Percentiles rank a stretch among this genome's conserved stretches.
phyloP scores from a whole-genome alignment of 2,888 invertebrate species.

The Meta bourneti region DNA sequence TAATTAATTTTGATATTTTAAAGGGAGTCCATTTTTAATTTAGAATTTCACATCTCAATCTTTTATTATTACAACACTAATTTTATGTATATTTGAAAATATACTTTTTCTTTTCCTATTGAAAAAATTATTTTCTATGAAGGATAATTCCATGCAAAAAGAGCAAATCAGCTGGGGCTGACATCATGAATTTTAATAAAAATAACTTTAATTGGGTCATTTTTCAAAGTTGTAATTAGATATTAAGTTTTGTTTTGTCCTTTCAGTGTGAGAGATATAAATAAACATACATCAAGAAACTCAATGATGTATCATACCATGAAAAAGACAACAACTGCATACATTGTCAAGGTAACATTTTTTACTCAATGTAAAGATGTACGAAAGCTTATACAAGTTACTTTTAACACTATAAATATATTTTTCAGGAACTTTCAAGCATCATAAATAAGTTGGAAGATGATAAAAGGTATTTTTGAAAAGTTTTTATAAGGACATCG shows the following conservation, averaged over 20 bases:
- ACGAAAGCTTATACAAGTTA: neutral
- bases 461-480: slow-evolving; percentile 47
- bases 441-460: slow-evolving; percentile 63
- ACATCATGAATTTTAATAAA: neutral
- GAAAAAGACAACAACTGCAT: slow-evolving; percentile 48
- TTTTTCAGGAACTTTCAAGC: slow-evolving; percentile 56
- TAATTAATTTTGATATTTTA: too few species aligned
- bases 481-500: too few species aligned
- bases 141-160: too few species aligned
- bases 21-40: too few species aligned
- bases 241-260: neutral
- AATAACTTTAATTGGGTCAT: neutral
- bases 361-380: neutral
- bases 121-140: too few species aligned
- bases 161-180: too few species aligned
- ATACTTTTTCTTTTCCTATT: too few species aligned
- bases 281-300: slow-evolving; percentile 19
- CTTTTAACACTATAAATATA: neutral
- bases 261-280: slow-evolving; percentile 35
- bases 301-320: slow-evolving; percentile 38
- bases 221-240: neutral
- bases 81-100: too few species aligned
- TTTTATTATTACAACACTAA: too few species aligned
- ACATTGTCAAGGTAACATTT: slow-evolving; percentile 57
- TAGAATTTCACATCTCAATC: too few species aligned